Evolutionary conservation across 2,797 vertebrate genomes (phyloP).

Genomic region (Orientallactaga sibirica): DNA sequence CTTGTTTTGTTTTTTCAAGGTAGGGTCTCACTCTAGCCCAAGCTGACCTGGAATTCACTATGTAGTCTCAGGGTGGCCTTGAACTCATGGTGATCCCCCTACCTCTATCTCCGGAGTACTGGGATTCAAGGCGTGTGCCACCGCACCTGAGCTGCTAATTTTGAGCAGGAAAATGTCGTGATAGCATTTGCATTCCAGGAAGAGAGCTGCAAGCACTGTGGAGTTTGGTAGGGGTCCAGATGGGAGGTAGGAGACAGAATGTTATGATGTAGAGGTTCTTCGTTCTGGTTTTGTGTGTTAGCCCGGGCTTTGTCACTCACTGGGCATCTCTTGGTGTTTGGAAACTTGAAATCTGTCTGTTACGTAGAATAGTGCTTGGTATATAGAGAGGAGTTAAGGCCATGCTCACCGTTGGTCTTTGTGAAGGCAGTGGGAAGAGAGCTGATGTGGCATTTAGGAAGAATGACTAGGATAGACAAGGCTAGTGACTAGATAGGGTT

Average conservation of each 20-base stretch:
- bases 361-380: background rate
- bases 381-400: background rate
- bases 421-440: slow-evolving; percentile 14
- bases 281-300: background rate
- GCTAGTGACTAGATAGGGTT: slow-evolving; percentile 14
- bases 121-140: no score
- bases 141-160: background rate
- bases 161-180: slow-evolving; percentile 33
- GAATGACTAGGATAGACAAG: background rate
- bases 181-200: slow-evolving; percentile 62
- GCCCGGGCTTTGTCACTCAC: background rate
- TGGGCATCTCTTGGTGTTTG: background rate
- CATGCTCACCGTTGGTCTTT: background rate
- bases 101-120: no score
- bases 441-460: background rate
- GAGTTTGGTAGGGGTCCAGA: slow-evolving; percentile 13
- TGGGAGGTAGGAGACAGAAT: background rate
- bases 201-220: background rate
- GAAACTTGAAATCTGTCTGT: background rate
- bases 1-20: no score
- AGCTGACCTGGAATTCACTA: no score
- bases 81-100: no score
- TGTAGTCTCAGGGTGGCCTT: no score
- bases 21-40: no score
- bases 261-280: background rate